Evolutionary conservation across 2,113 vertebrate genomes (phyloP).

Genomic region (Coregonus clupeaformis): DNA sequence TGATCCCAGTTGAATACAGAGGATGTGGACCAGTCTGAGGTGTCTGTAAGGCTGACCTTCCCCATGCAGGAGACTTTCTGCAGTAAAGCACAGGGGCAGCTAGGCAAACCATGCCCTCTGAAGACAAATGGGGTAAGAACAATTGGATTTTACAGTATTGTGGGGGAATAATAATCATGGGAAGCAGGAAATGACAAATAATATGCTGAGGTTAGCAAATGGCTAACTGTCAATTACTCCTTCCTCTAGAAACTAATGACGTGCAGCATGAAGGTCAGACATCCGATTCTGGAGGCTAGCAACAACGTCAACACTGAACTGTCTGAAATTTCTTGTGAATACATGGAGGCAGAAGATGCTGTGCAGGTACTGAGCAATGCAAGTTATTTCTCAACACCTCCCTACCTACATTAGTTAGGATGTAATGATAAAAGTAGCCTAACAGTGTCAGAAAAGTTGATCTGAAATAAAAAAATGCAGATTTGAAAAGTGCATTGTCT

Average conservation of each 20-base stretch:
- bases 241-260: slow-evolving; percentile 15
- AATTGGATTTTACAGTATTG: neutral
- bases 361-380: too few relatives aligned
- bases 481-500: too few relatives aligned
- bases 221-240: neutral
- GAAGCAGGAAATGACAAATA: neutral
- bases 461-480: too few relatives aligned
- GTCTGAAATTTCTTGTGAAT: too few relatives aligned
- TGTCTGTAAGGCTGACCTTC: slow-evolving; percentile 15
- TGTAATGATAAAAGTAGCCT: too few relatives aligned
- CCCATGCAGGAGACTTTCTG: slow-evolving; percentile 19
- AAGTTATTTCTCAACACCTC: too few relatives aligned
- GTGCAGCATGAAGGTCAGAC: slow-evolving; percentile 6
- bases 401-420: too few relatives aligned
- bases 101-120: neutral
- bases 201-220: neutral
- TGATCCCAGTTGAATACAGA: slow-evolving; percentile 1
- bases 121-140: slow-evolving; percentile 19
- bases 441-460: too few relatives aligned
- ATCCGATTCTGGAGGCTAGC: neutral
- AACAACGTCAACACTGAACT: neutral
- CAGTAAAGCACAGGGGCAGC: neutral
- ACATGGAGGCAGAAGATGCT: too few relatives aligned
- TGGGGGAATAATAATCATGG: neutral
- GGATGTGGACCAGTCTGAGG: slow-evolving; percentile 2